These are phyloP conservation scores for Oligia strigilis DNA, from an alignment of 2,888 invertebrate species.

Conservation along the genomic window DNA sequence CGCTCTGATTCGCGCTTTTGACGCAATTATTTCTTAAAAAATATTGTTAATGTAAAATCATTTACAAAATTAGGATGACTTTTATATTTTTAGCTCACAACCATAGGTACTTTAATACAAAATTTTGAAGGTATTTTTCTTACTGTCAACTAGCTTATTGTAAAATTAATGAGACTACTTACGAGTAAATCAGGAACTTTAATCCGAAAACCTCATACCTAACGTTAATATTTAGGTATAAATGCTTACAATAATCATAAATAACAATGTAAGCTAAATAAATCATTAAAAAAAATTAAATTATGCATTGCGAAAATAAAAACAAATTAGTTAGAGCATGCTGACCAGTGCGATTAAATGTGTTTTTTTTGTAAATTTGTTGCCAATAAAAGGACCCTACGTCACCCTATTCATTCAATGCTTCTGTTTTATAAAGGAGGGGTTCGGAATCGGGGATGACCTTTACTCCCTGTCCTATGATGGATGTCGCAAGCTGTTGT, in stretches of 20 bases:
- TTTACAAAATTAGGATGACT: not conserved
- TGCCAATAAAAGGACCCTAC: not conserved
- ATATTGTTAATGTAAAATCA: not conserved
- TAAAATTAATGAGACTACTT: not conserved
- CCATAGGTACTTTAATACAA: not conserved
- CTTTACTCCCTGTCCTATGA: conserved; percentile 97
- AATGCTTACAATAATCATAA: not conserved
- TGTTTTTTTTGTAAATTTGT: not conserved
- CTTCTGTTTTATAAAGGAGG: conserved; percentile 91
- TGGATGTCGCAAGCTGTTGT: conserved; percentile 96
- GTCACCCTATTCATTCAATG: not conserved
- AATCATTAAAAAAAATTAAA: not conserved
- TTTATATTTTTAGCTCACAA: not conserved
- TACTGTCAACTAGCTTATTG: not conserved
- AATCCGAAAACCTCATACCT: not conserved
- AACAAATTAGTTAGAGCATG: conserved; percentile 24
- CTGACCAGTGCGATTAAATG: conserved; percentile 24
- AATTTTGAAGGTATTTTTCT: not conserved
- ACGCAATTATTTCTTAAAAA: no score
- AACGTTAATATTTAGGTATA: not conserved
- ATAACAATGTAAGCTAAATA: not conserved
- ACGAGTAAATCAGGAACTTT: not conserved
- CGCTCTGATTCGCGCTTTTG: not conserved
- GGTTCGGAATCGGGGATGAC: conserved; percentile 98
- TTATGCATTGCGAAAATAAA: not conserved